Evolutionary conservation across 1,140 invertebrate genomes (phyloP).

Genomic region (Cyclina sinensis): DNA sequence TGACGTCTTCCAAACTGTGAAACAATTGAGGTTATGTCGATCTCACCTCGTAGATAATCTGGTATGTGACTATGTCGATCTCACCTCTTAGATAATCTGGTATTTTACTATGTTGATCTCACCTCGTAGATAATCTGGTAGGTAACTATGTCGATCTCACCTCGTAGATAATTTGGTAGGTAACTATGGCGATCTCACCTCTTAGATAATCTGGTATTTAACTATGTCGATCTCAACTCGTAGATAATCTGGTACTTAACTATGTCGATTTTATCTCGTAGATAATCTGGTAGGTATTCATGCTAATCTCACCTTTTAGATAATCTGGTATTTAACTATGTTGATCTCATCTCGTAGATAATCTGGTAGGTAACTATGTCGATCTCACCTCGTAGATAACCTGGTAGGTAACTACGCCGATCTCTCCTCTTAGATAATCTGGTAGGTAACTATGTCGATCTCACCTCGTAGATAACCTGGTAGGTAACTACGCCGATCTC

Average conservation of each 20-base stretch:
- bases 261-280: slow-evolving; percentile 68
- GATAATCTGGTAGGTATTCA: slow-evolving; percentile 60
- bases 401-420: slow-evolving; percentile 17
- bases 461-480: neutral
- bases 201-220: slow-evolving; percentile 67
- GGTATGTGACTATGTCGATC: slow-evolving; percentile 65
- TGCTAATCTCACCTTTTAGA: too few relatives aligned
- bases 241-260: neutral
- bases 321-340: neutral
- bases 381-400: neutral
- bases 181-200: slow-evolving; percentile 68
- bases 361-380: neutral
- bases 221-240: too few relatives aligned
- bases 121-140: slow-evolving; percentile 71
- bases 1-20: slow-evolving; percentile 73
- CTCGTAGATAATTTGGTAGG: neutral
- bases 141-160: too few relatives aligned
- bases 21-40: slow-evolving; percentile 70
- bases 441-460: neutral
- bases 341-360: neutral
- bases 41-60: slow-evolving; percentile 67
- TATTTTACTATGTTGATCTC: slow-evolving; percentile 56
- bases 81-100: neutral
- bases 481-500: too few relatives aligned
- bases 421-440: neutral